Percentiles rank a stretch among this genome's conserved stretches.
These are phyloP conservation scores for Aspidoscelis tigris DNA, from an alignment of 2,113 vertebrate species.

Conservation along the genomic window DNA sequence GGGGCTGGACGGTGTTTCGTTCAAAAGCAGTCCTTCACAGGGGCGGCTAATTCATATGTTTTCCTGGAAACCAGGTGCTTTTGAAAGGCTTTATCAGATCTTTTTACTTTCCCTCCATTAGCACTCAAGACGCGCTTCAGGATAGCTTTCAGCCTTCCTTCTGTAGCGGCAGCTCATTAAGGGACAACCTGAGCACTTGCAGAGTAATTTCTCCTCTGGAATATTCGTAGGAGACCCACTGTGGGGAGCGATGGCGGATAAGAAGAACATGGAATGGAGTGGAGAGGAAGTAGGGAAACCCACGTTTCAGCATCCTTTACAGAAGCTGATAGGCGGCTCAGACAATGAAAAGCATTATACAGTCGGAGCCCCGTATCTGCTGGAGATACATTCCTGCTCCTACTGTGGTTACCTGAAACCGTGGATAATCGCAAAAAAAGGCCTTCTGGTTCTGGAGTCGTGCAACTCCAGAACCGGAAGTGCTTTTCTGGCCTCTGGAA, in stretches of 20 bases:
- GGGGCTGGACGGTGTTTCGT: slow-evolving; percentile 61
- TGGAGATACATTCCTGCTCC: too few relatives aligned
- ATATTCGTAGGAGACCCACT: background rate
- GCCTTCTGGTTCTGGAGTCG: too few relatives aligned
- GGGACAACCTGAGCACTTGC: background rate
- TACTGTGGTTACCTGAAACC: background rate
- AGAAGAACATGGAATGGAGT: background rate
- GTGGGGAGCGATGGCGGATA: accelerated
- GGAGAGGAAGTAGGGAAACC: background rate
- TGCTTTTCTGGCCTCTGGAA: too few relatives aligned
- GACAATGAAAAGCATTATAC: background rate
- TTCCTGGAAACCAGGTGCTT: slow-evolving; percentile 62
- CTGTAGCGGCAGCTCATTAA: background rate
- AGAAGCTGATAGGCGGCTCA: background rate
- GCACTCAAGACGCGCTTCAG: slow-evolving; percentile 34
- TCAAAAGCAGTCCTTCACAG: slow-evolving; percentile 63
- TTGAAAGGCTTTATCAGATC: slow-evolving; percentile 64
- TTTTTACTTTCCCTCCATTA: slow-evolving; percentile 61
- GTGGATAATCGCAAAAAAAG: too few relatives aligned
- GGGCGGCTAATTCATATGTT: slow-evolving; percentile 60
- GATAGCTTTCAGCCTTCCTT: slow-evolving; percentile 39
- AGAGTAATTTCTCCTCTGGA: background rate
- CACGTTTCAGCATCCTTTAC: background rate
- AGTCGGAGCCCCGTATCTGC: too few relatives aligned
- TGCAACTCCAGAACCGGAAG: too few relatives aligned